Base-by-base conservation (phyloP, 1,140 invertebrate species). In the Probaryconus sp. region DNA sequence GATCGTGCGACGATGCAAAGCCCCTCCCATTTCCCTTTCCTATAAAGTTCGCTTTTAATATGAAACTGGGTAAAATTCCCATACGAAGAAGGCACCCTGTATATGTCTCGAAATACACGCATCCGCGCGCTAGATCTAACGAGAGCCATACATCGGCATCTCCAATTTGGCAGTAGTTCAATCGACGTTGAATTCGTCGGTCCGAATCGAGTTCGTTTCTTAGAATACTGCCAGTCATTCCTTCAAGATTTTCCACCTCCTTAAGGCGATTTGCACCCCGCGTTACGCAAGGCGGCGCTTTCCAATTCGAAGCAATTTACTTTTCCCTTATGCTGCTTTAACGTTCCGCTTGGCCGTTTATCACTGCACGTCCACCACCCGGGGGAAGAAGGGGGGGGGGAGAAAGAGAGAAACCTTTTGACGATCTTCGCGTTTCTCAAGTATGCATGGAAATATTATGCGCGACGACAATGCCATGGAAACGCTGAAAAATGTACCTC, bases 251-350 rank as follows among this genome's bases (percentile, higher is more conserved):
- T 70, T 76, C 65, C 60, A 70, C 60, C 65, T 76, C 73, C 61
- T 70, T 76, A 71, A 67, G 67, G 20, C 73, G 73, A 76, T 67
- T 71, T 76, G 61, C 53, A 61, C 63, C 50, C 35, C 38, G 28
- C 43, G 61, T 21, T 28, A 43, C 24, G 58, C 51, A 28, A 45
- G 56, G 21, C 50, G 61, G 53, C 31, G 69, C 58, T 67, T 64
- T 63, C 63, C 68, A 68, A 76, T 68, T 77, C 69, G 56, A 72
- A 68, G 74, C 74, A 72, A 68, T 77, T 77, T 77, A 77, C 74
- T 77, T 77, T 73, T 72, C 75, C 75, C 69, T 72, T 69, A 73
- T 65, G 75, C 58, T 64, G 63, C 47, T 77, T 77, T 69, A 77
- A 61, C 69, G 42, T 65, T 55, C 40, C 42, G 60, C 63, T 55